These are phyloP conservation scores for Anolis sagrei DNA, from an alignment of 2,113 vertebrate genomes.

Conservation along the genomic window DNA sequence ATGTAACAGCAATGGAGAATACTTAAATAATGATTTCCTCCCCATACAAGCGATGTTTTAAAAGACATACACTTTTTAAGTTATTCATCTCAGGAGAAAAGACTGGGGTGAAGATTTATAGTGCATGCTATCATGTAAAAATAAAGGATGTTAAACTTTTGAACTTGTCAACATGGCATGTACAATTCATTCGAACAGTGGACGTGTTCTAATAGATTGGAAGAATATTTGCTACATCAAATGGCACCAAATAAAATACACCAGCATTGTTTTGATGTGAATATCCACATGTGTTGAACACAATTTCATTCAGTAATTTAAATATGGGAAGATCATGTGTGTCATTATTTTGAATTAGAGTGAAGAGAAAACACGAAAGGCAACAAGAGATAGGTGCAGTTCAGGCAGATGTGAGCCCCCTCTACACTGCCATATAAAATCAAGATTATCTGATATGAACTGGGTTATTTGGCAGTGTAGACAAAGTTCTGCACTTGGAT, in stretches of 20 bases:
- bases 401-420: not conserved
- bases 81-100: slow-evolving; percentile 27
- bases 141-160: slow-evolving; percentile 25
- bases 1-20: not conserved
- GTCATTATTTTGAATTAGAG: not conserved
- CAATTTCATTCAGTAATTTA: not conserved
- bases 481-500: no score
- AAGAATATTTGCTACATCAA: not conserved
- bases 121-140: not conserved
- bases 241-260: not conserved
- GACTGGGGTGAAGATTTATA: not conserved
- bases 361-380: not conserved
- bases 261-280: slow-evolving; percentile 1
- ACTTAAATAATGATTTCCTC: not conserved
- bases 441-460: no score
- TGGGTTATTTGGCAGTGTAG: no score
- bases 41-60: not conserved
- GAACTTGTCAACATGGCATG: slow-evolving; percentile 34
- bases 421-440: no score
- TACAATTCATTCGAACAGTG: slow-evolving; percentile 42
- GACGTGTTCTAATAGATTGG: slow-evolving; percentile 41
- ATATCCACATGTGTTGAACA: not conserved
- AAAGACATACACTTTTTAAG: not conserved
- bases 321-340: not conserved
- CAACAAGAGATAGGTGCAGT: not conserved